phyloP scores from a whole-genome alignment of 1,140 invertebrate species.

The Samia ricini region DNA sequence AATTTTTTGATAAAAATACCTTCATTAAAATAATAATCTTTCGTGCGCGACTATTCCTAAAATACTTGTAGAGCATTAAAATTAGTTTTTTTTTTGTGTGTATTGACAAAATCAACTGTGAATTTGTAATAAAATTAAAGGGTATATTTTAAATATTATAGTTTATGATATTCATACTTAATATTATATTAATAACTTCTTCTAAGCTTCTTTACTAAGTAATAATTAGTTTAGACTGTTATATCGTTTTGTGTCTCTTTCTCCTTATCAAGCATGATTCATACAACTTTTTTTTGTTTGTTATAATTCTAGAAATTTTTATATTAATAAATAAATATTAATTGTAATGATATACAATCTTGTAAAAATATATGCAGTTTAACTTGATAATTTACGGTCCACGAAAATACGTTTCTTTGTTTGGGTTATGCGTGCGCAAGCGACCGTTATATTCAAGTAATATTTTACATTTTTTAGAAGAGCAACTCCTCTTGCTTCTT shows the following conservation, averaged over 20 bases:
- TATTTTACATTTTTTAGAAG: too few species aligned
- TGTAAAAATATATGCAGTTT: too few species aligned
- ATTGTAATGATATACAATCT: too few species aligned
- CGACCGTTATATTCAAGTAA: too few species aligned
- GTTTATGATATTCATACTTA: not conserved
- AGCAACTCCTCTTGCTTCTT: too few species aligned
- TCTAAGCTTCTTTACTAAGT: not conserved
- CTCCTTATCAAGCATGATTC: slow-evolving; percentile 25
- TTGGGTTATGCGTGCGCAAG: too few species aligned
- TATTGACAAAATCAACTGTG: not conserved
- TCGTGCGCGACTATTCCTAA: too few species aligned
- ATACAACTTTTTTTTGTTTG: slow-evolving; percentile 34
- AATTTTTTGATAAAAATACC: slow-evolving; percentile 10
- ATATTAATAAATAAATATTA: too few species aligned
- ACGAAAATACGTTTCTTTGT: too few species aligned
- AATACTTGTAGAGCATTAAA: not conserved
- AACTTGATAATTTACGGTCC: too few species aligned
- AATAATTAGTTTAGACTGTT: not conserved
- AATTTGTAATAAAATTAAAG: not conserved
- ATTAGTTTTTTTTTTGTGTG: not conserved
- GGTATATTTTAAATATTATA: not conserved
- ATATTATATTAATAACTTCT: not conserved
- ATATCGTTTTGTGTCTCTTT: slow-evolving; percentile 17
- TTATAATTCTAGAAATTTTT: too few species aligned
- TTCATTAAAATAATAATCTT: not conserved